Evolutionary conservation across 2,113 vertebrate species (phyloP), one percentile per base, ranked within the genome.

Genomic region (Chionodraco myersi): DNA sequence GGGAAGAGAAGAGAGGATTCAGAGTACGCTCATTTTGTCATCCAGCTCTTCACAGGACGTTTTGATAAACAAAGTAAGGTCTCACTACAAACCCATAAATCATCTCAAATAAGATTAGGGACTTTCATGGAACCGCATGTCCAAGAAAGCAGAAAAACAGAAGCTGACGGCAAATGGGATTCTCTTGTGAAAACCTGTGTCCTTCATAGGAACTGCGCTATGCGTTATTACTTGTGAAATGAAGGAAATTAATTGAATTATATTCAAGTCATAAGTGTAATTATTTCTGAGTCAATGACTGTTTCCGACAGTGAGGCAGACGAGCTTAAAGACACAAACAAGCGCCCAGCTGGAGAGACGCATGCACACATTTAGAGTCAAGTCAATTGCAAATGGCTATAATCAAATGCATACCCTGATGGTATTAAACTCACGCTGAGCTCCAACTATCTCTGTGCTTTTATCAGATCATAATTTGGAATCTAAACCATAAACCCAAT

Each of bases 231-330:
- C 89, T 88, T 91, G 90, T 88, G 92, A 93, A 94, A 92, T 94
- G 92, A 92, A 90, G 90, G 87, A 91, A 93, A 94, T 94, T 92
- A 95, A 94, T 93, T 93, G 82, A 93, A 94, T 94, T 93, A 93
- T 93, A 90, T 92, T 93, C 86, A 92, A 94, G 93, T 92, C 90
- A 91, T 92, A 86, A 91, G 92, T 90, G 91, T 93, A 94, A 95
- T 93, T 93, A 94, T 94, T 94, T 94, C 88, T 92, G 92, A 94
- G 91, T 93, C 93, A 92, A 88, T 93, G 92, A 90, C 77, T 92
- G 84, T 82, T 86, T 91, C 86, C 62, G 65, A 89, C 83, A 72
- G 86, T 30, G 82, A 87, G 80, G 90, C 87, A 91, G 82, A 88
- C 89, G 87, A 85, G 86, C 85, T 80, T 71, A 81, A 74, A 92